These are phyloP conservation scores for Oreohelix idahoensis DNA, from an alignment of 1,140 invertebrate species.

Conservation along the genomic window DNA sequence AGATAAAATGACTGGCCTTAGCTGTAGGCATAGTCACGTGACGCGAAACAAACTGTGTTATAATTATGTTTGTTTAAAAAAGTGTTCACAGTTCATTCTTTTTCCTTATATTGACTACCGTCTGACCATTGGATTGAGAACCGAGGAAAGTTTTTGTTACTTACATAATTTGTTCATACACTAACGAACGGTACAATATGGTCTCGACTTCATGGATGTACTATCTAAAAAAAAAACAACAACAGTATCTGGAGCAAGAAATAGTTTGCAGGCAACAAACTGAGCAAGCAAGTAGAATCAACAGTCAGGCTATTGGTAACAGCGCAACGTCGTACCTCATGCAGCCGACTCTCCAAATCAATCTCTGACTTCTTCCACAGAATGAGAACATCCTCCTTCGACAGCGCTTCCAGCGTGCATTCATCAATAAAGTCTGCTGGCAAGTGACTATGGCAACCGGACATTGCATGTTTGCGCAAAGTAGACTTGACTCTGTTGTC, in stretches of 20 bases:
- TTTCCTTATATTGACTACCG: too few species aligned
- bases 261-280: neutral
- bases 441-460: constrained; percentile 51
- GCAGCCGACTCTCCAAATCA: constrained; percentile 59
- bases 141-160: too few species aligned
- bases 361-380: constrained; percentile 68
- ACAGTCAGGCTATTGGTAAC: neutral
- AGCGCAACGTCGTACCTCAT: constrained; percentile 30
- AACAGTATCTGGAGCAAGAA: neutral
- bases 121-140: too few species aligned
- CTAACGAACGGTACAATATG: too few species aligned
- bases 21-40: too few species aligned
- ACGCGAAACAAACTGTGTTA: too few species aligned
- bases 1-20: too few species aligned
- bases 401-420: constrained; percentile 63
- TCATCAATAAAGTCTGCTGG: constrained; percentile 57
- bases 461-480: constrained; percentile 59
- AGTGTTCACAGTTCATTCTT: too few species aligned
- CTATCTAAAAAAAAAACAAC: neutral
- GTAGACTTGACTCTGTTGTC: constrained; percentile 67
- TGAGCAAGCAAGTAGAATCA: neutral
- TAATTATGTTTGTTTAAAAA: too few species aligned
- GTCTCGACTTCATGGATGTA: too few species aligned
- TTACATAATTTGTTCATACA: too few species aligned
- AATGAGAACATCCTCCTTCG: constrained; percentile 65